Percentiles rank a stretch among this genome's conserved stretches.
Evolutionary conservation across 2,113 vertebrate genomes (phyloP).

Genomic region (Hucho hucho): DNA sequence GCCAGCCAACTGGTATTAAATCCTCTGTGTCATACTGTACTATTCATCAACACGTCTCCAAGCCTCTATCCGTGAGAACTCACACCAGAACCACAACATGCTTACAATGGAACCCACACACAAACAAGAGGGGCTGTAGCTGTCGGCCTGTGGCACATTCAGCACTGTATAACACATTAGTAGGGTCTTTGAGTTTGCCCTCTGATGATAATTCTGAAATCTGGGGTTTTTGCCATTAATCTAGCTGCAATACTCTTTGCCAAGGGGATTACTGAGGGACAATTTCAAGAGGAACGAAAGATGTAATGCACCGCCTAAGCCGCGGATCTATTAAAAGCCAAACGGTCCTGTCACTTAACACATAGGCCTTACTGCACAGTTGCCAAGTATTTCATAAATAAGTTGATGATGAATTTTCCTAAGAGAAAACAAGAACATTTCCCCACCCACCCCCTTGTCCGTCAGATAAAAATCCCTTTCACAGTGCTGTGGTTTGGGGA

Average conservation of each 20-base stretch:
- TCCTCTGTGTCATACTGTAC: constrained; percentile 28
- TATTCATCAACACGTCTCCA: constrained; percentile 22
- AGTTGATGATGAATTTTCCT: constrained; percentile 50
- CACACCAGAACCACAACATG: background rate
- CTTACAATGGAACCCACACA: constrained; percentile 5
- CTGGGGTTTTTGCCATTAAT: constrained; percentile 46
- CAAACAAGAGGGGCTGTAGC: background rate
- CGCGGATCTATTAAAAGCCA: constrained; percentile 47
- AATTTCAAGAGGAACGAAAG: constrained; percentile 52
- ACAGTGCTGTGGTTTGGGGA: constrained; percentile 9
- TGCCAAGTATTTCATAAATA: constrained; percentile 50
- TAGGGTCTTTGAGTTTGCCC: constrained; percentile 3
- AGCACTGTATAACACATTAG: background rate
- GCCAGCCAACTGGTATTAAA: constrained; percentile 47
- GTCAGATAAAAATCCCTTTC: constrained; percentile 20
- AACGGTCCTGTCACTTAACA: constrained; percentile 45
- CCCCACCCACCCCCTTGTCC: constrained; percentile 13
- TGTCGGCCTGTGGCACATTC: background rate
- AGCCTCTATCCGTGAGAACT: background rate
- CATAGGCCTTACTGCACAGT: constrained; percentile 22
- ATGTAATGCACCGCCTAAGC: constrained; percentile 44
- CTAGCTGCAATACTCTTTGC: constrained; percentile 40
- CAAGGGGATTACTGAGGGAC: constrained; percentile 53
- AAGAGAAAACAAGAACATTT: constrained; percentile 49
- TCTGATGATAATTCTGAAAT: constrained; percentile 37